Conservation (phyloP, 2,888 invertebrate species). For the Patella pellucida region DNA sequence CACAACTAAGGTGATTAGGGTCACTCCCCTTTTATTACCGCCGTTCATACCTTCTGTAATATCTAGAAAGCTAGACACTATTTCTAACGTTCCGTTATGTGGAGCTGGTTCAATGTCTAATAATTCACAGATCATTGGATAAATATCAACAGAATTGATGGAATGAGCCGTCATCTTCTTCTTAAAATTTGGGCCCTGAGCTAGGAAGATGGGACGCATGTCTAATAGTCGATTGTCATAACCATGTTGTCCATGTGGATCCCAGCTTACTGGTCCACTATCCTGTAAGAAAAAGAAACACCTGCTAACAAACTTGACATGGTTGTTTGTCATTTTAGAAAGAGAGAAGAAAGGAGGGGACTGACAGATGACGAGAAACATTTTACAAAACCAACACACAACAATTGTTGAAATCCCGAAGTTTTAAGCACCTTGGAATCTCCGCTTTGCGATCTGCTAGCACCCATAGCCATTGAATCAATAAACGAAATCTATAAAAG, state of each 20-base stretch:
- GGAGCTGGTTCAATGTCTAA: conserved; percentile 74
- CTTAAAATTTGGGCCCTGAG: conserved; percentile 75
- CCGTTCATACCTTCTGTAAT: background rate
- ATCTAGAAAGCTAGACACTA: conserved; percentile 22
- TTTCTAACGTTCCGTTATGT: conserved; percentile 64
- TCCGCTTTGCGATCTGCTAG: too few relatives aligned
- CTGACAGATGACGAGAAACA: too few relatives aligned
- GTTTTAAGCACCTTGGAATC: too few relatives aligned
- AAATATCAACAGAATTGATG: conserved; percentile 79
- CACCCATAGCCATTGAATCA: too few relatives aligned
- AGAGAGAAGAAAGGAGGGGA: too few relatives aligned
- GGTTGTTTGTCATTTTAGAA: too few relatives aligned
- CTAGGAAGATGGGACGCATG: conserved; percentile 67
- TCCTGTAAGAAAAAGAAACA: too few relatives aligned
- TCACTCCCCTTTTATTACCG: background rate
- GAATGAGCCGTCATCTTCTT: conserved; percentile 69
- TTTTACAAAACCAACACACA: too few relatives aligned
- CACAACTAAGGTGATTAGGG: background rate
- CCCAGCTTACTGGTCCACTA: background rate
- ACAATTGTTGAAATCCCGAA: too few relatives aligned
- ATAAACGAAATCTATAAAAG: too few relatives aligned
- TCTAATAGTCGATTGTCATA: conserved; percentile 74
- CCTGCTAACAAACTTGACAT: too few relatives aligned
- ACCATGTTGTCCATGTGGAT: conserved; percentile 74
- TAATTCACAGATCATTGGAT: conserved; percentile 77